Evolutionary conservation across 2,797 vertebrate genomes (phyloP), one percentile per base, ranked within the genome.

Genomic region (Dryobates pubescens): DNA sequence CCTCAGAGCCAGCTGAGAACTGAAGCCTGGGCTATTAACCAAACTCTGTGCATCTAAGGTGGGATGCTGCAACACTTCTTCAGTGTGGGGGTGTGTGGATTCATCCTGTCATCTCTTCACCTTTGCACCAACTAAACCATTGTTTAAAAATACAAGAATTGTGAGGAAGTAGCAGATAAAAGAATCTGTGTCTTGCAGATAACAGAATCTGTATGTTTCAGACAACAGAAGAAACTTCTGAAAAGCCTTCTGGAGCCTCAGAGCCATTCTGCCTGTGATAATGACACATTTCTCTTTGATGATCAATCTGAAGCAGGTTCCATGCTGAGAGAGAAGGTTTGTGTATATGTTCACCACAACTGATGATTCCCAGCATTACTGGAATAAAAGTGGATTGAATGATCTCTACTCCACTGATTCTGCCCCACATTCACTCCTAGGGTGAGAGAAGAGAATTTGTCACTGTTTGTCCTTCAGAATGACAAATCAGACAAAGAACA

Each of bases 211-310:
- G 51, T 96, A 30, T 97, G 23, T 98, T 97, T 96, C 97, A 99
- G 99, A 96, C 98, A 98, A 84, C 98, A 98, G 95, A 98, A 98
- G 94, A 98, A 97, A 89, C 96, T 98, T 84, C 95, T 98, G 86
- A 97, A 98, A 93, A 97, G 96, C 68, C 97, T 98, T 68, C 97
- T 96, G 79, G 97, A 98, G 56, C 95, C 97, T 11, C 98, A 99
- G 90, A 93, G 77, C 56, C 94, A 82, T 82, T 92, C 96, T 61
- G n/a, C 63, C 41, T 81, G 11, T 71, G 76, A 65, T 45, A 57
- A 32, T 70, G 58, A 20, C 19, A 9, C 27, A 11, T n/a, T 36
- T 43, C 49, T 65, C 10, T 36, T 78, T 41, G 56, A 41, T 6
- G 73, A 93, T 56, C 95, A 94, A 81, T 86, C 36, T 59, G 83